Percentiles rank a stretch among this genome's conserved stretches.
Evolutionary conservation across 2,888 invertebrate species (phyloP).

Genomic region (Lathronympha strigana): DNA sequence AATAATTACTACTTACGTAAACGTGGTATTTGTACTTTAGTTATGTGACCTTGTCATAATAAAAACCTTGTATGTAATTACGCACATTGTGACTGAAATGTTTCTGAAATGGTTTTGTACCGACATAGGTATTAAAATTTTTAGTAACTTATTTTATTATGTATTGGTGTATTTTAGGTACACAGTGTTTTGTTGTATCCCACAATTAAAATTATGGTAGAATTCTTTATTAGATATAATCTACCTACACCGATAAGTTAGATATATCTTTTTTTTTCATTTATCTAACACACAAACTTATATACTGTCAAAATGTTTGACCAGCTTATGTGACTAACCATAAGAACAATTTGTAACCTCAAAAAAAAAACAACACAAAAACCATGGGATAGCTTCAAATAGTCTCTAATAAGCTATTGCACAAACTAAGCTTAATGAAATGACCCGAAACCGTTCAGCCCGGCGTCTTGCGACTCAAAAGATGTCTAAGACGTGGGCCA

Average conservation of each 20-base stretch:
- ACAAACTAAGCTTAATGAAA: conserved; percentile 22
- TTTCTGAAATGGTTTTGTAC: no score
- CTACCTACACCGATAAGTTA: no score
- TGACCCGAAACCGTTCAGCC: conserved; percentile 25
- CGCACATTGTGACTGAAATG: background rate
- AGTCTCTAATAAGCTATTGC: conserved; percentile 25
- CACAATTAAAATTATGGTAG: no score
- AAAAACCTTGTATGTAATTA: background rate
- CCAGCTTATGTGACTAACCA: background rate
- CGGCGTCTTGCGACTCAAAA: conserved; percentile 46
- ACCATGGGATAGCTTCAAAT: conserved; percentile 4
- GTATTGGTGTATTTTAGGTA: no score
- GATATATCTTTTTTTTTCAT: background rate
- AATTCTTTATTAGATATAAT: no score
- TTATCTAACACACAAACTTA: background rate
- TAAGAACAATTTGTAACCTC: background rate
- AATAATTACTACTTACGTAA: conserved; percentile 9
- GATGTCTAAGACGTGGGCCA: conserved; percentile 59
- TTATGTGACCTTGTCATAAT: background rate
- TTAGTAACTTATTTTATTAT: no score
- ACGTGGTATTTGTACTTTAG: background rate
- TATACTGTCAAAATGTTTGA: background rate
- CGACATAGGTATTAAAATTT: no score
- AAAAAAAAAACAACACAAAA: conserved; percentile 1
- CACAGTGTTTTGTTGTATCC: no score